Base-by-base conservation (phyloP, 2,888 invertebrate species). In the Beris chalybata region DNA sequence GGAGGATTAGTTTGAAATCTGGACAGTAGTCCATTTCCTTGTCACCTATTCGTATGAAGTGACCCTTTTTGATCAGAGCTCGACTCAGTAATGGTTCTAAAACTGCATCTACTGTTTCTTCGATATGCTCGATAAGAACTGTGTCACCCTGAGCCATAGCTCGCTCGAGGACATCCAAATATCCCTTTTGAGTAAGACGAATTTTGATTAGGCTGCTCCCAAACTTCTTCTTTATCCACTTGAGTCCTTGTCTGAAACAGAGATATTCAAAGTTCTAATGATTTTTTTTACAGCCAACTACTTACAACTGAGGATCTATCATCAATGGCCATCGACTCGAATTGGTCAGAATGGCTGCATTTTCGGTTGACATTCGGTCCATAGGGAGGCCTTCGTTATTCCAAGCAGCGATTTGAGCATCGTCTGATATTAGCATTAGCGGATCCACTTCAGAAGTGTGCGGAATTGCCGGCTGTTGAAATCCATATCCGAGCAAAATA, bases 301-400 rank as follows among this genome's bases (percentile, higher is more conserved):
- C 83, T 80, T 75, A 88, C 84, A 89, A 76, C 79, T 96, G 96
- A 0, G 97, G 97, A 82, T 97, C 97, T 72, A 97, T 95, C 87
- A 97, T 93, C 45, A 97, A 83, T 0, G 97, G 96, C 97, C 97
- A 97, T 56, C 97, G 84, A 30, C 93, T 89, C 0, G 95, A 95
- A 79, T 91, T 93, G 22, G 89, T 90, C 67, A 97, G 83, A 71
- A 97, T 96, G 47, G 93, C 93, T 9, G 97, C 97, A 79, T 97
- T 97, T 81, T 97, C 97, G 0, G 94, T 87, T 30, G 96, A 97
- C 95, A 97, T 96, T 68, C 91, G 85, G 78, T 97, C 97, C 69
- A 90, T 90, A 9, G 97, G 97, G 64, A 97, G 81, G 0, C 91
- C 95, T 81, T 95, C 94, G 78, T 97, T 97, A 78, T 96, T 95